Conservation (phyloP, 2,797 vertebrate genomes). For the Somateria mollissima region DNA sequence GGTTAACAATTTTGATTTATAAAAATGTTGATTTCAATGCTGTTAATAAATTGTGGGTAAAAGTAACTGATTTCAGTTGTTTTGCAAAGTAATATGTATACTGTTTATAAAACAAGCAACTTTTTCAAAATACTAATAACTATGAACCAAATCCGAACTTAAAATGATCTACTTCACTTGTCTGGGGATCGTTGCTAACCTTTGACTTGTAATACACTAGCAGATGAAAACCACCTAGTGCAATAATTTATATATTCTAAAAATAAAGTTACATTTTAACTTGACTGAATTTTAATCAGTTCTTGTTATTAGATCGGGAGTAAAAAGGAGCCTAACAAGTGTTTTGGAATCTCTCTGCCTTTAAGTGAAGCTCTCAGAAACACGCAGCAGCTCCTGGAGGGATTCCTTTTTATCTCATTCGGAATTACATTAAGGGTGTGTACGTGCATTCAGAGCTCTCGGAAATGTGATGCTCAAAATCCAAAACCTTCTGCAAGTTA, state of each 20-base stretch:
- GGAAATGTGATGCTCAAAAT: not conserved
- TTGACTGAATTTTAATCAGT: slow-evolving; percentile 21
- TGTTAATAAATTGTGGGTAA: not conserved
- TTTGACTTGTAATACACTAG: not conserved
- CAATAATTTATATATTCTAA: not conserved
- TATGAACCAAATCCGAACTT: not conserved
- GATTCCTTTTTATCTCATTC: not conserved
- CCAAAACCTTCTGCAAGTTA: not conserved
- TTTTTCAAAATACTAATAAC: not conserved
- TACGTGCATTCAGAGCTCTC: not conserved
- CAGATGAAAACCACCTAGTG: not conserved
- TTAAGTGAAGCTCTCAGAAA: not conserved
- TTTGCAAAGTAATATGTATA: not conserved
- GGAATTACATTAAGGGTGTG: not conserved
- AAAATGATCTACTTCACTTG: not conserved
- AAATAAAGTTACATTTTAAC: not conserved
- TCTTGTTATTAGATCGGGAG: not conserved
- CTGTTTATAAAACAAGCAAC: slow-evolving; percentile 9
- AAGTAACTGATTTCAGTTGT: not conserved
- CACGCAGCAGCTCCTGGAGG: not conserved
- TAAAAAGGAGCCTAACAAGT: not conserved
- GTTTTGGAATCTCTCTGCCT: not conserved
- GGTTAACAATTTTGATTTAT: not conserved
- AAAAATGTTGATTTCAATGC: not conserved
- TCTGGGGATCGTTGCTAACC: slow-evolving; percentile 17